Conservation (phyloP, 2,888 invertebrate genomes). For the Leptarthrus brevirostris region DNA sequence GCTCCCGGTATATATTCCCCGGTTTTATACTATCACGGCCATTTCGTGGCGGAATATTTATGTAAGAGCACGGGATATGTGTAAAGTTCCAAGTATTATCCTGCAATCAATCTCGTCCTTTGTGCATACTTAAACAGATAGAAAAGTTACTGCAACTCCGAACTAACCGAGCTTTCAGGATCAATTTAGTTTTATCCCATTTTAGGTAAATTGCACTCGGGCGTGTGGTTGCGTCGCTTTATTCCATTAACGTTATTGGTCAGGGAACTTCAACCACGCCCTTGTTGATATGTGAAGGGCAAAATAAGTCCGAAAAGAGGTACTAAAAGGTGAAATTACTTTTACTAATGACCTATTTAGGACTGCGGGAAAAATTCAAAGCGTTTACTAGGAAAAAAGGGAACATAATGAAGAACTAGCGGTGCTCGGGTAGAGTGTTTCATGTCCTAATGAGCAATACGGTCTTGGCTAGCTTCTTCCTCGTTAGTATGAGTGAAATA, state of each 20-base stretch:
- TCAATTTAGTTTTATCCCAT: neutral
- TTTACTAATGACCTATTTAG: conserved; percentile 26
- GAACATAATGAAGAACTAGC: conserved; percentile 23
- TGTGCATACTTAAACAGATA: conserved; percentile 23
- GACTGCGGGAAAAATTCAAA: conserved; percentile 33
- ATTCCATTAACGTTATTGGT: conserved; percentile 41
- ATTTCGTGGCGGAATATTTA: too few relatives aligned
- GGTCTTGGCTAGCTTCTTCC: neutral
- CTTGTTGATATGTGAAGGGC: conserved; percentile 3
- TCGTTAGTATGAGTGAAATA: too few relatives aligned
- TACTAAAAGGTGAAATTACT: conserved; percentile 36
- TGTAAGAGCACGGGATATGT: too few relatives aligned
- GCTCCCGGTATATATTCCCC: too few relatives aligned
- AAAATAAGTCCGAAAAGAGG: conserved; percentile 5
- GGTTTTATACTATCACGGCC: too few relatives aligned
- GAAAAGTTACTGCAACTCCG: neutral
- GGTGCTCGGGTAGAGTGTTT: conserved; percentile 8
- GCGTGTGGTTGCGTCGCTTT: neutral
- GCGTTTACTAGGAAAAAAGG: conserved; percentile 16
- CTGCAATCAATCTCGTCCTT: conserved; percentile 24
- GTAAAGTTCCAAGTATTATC: too few relatives aligned
- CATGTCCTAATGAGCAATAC: conserved; percentile 17
- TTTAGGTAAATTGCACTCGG: neutral
- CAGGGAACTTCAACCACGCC: conserved; percentile 25
- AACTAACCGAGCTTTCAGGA: conserved; percentile 1